A percentile compares a stretch with the other conserved stretches of the same genome.
Conservation (phyloP, 2,113 vertebrate species). For the Clinocottus analis region DNA sequence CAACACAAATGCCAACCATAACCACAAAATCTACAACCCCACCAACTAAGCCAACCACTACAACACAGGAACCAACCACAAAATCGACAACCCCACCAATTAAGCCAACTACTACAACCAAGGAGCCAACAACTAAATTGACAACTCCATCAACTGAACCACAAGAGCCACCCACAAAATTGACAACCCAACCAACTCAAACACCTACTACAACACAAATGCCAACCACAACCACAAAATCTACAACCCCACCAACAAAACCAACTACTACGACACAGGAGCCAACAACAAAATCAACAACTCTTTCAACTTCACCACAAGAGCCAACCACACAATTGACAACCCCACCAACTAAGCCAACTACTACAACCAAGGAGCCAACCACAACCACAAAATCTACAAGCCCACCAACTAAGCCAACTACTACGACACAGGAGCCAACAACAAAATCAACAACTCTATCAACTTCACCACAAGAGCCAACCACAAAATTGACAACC, state of each 20-base stretch:
- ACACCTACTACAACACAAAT: neutral
- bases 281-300: neutral
- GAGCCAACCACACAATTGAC: neutral
- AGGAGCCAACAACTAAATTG: neutral
- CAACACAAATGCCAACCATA: neutral
- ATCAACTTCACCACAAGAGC: neutral
- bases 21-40: neutral
- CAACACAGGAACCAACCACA: neutral
- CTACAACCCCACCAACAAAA: too few species aligned
- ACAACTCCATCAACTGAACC: neutral
- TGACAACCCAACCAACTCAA: rapidly evolving
- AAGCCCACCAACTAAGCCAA: neutral
- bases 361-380: neutral
- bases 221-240: neutral
- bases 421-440: neutral
- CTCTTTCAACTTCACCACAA: too few species aligned
- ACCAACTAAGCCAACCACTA: neutral
- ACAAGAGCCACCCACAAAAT: neutral
- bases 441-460: neutral
- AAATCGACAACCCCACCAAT: neutral
- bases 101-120: neutral
- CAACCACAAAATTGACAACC: neutral
- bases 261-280: neutral
- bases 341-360: neutral
- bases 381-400: neutral